A percentile compares a stretch with the other conserved stretches of the same genome.
Evolutionary conservation across 53 echinoderm and acorn worm species (phyloP).

Genomic region (Henricia sp.): DNA sequence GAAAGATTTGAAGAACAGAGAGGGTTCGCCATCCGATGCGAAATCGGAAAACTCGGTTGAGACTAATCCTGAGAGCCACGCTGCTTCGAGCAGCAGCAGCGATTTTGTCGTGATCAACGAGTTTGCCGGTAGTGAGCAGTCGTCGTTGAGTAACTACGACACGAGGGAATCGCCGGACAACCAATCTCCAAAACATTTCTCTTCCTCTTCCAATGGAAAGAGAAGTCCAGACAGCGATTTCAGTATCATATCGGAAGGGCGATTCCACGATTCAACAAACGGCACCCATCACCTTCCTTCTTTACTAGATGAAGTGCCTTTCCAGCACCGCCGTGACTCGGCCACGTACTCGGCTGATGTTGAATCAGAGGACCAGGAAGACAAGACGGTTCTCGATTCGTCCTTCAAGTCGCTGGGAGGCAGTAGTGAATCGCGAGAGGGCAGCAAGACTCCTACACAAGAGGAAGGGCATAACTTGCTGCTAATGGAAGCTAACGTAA

Average conservation of each 20-base stretch:
- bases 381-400: constrained; percentile 63
- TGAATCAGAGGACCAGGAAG: constrained; percentile 93
- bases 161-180: constrained; percentile 85
- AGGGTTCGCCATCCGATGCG: constrained; percentile 56
- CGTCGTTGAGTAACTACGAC: constrained; percentile 85
- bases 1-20: constrained; percentile 34
- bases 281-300: constrained; percentile 55
- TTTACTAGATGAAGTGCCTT: constrained; percentile 68
- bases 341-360: constrained; percentile 94
- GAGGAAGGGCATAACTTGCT: constrained; percentile 7
- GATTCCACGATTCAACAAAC: constrained; percentile 84
- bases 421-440: constrained; percentile 67
- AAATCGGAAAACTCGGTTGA: constrained; percentile 81
- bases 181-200: constrained; percentile 91
- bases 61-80: constrained; percentile 71
- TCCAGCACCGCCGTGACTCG: constrained; percentile 80
- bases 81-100: constrained; percentile 85
- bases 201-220: constrained; percentile 92
- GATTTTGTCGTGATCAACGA: constrained; percentile 99
- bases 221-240: constrained; percentile 99
- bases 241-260: constrained; percentile 93
- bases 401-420: constrained; percentile 70
- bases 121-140: constrained; percentile 85
- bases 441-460: constrained; percentile 70
- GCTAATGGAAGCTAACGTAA: background rate